Evolutionary conservation across 2,113 vertebrate species (phyloP).

Genomic region (Mellivora capensis): DNA sequence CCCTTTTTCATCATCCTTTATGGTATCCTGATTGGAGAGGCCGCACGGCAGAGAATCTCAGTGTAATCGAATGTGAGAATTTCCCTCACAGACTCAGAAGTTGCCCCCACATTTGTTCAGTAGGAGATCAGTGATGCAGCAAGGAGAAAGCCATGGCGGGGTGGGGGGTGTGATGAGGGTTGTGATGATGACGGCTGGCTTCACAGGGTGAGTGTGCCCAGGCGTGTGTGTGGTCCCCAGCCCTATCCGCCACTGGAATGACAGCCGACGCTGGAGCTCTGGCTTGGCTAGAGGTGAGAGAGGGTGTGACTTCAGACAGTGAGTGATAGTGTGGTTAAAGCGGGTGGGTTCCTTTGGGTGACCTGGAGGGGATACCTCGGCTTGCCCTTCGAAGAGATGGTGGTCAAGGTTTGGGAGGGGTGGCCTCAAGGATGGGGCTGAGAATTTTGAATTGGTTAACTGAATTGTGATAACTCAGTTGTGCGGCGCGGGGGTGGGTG

Average conservation of each 20-base stretch:
- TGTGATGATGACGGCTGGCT: rapidly evolving
- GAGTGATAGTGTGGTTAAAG: neutral
- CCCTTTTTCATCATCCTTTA: neutral
- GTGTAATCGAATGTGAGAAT: neutral
- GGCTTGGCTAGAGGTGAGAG: neutral
- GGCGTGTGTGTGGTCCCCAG: neutral
- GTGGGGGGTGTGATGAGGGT: rapidly evolving
- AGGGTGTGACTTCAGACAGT: neutral
- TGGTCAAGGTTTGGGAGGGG: neutral
- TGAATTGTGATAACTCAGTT: neutral
- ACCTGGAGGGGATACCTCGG: neutral
- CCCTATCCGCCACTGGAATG: rapidly evolving
- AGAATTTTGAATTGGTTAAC: neutral
- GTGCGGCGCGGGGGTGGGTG: rapidly evolving
- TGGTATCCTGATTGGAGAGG: neutral
- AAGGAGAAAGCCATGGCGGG: neutral
- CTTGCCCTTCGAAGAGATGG: neutral
- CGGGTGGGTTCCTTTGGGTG: neutral
- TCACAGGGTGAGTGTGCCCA: rapidly evolving
- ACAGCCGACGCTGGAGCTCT: neutral
- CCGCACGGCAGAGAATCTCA: neutral
- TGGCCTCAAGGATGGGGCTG: neutral
- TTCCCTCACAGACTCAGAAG: neutral
- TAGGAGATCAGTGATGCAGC: neutral
- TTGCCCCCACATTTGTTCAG: neutral